Evolutionary conservation across 2,888 invertebrate genomes (phyloP).

Genomic region (Dysmachus trigonus): DNA sequence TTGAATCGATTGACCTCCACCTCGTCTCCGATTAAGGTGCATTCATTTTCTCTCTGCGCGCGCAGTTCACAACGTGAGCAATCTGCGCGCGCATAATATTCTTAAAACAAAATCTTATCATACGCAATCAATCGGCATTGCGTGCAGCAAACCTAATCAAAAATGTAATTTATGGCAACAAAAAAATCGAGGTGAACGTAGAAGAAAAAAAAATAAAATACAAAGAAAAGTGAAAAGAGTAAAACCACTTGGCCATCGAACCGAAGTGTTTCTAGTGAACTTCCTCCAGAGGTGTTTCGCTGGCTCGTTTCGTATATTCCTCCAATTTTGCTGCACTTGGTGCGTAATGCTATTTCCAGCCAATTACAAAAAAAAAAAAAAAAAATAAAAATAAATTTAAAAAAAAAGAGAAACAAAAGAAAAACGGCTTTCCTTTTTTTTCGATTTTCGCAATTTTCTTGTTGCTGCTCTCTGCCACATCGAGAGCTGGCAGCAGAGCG

Average conservation of each 20-base stretch:
- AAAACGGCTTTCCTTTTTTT: neutral
- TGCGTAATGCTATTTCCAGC: constrained; percentile 30
- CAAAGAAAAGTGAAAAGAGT: neutral
- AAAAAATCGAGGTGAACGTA: neutral
- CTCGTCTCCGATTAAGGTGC: neutral
- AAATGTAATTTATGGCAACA: neutral
- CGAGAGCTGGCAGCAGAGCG: neutral
- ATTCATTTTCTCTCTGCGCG: neutral
- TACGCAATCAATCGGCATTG: constrained; percentile 19
- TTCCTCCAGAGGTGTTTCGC: neutral
- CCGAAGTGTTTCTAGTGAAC: neutral
- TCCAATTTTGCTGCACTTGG: constrained; percentile 10
- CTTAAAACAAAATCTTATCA: neutral
- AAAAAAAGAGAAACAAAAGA: neutral
- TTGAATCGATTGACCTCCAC: neutral
- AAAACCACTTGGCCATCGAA: constrained; percentile 7
- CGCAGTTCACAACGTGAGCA: neutral
- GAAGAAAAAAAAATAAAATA: neutral
- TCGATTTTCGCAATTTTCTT: neutral
- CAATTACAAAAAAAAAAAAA: neutral
- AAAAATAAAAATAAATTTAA: neutral
- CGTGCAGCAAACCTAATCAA: constrained; percentile 8
- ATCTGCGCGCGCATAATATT: neutral
- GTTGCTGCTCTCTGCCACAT: neutral
- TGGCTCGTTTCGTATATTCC: constrained; percentile 10